A percentile compares a stretch with the other conserved stretches of the same genome.
Evolutionary conservation across 2,113 vertebrate species (phyloP).

Genomic region (Hippoglossus stenolepis): DNA sequence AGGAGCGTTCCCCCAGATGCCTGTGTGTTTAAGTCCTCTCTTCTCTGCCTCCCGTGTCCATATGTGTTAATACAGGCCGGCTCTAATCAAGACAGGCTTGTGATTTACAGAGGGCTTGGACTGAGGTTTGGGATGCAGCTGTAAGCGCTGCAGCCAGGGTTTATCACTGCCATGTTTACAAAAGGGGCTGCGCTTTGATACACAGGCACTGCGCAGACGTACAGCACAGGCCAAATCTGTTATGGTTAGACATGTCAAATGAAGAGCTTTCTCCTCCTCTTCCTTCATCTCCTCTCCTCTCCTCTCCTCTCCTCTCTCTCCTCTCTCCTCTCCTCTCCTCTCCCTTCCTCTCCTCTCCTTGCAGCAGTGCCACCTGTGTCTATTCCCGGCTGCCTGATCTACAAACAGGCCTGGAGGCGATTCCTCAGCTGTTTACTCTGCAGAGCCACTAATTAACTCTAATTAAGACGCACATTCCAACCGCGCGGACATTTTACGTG

Average conservation of each 20-base stretch:
- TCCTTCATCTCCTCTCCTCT: neutral
- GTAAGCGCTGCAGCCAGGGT: slow-evolving; percentile 53
- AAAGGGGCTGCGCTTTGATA: slow-evolving; percentile 59
- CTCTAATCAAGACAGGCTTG: slow-evolving; percentile 68
- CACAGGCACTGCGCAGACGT: slow-evolving; percentile 45
- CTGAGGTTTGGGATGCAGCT: slow-evolving; percentile 70
- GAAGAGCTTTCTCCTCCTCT: neutral
- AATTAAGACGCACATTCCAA: slow-evolving; percentile 72
- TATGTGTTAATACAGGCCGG: slow-evolving; percentile 68
- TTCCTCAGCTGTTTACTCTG: slow-evolving; percentile 64
- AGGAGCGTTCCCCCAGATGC: slow-evolving; percentile 37
- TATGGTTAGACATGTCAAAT: slow-evolving; percentile 48
- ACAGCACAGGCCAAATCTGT: slow-evolving; percentile 35
- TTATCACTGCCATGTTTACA: slow-evolving; percentile 63
- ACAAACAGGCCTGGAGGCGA: slow-evolving; percentile 57
- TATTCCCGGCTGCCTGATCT: slow-evolving; percentile 34
- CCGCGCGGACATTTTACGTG: slow-evolving; percentile 42
- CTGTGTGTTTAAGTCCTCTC: slow-evolving; percentile 58
- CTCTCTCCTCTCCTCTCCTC: neutral
- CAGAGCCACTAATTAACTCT: slow-evolving; percentile 68
- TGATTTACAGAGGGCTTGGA: slow-evolving; percentile 66
- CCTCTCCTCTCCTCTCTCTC: neutral
- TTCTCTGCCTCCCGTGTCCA: slow-evolving; percentile 57
- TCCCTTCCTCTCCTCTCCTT: neutral
- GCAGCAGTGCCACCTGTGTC: slow-evolving; percentile 64